These are phyloP conservation scores for Boleophthalmus pectinirostris DNA, from an alignment of 2,113 vertebrate species.

Conservation along the genomic window DNA sequence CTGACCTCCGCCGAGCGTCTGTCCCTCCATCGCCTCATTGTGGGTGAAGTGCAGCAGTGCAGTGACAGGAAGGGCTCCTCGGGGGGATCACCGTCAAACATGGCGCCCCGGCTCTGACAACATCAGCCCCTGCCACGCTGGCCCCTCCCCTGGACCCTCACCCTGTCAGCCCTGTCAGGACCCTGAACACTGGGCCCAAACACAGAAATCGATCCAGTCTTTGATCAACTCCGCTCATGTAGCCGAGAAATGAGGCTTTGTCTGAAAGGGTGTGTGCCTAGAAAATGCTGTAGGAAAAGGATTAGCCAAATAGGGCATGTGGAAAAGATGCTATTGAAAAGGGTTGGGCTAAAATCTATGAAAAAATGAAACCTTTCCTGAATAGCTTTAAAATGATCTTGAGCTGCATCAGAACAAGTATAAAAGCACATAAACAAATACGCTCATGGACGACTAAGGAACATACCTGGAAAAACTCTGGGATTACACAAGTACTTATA, in stretches of 20 bases:
- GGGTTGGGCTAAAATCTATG: too few relatives aligned
- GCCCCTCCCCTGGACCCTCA: constrained; percentile 62
- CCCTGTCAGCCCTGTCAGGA: constrained; percentile 65
- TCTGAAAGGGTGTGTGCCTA: background rate
- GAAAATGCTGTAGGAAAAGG: too few relatives aligned
- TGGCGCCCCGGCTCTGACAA: constrained; percentile 69
- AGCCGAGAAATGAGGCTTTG: background rate
- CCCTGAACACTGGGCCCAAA: background rate
- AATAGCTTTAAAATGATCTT: too few relatives aligned
- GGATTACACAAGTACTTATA: too few relatives aligned
- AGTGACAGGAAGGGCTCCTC: constrained; percentile 83
- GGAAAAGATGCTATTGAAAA: too few relatives aligned
- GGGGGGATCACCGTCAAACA: constrained; percentile 74
- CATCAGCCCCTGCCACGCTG: constrained; percentile 47
- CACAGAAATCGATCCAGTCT: background rate
- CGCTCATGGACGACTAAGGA: too few relatives aligned
- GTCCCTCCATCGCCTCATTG: constrained; percentile 74
- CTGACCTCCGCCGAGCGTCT: constrained; percentile 74
- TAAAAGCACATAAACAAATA: too few relatives aligned
- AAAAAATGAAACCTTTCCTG: too few relatives aligned
- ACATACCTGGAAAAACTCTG: too few relatives aligned
- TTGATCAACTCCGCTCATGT: background rate
- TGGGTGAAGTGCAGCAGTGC: constrained; percentile 64
- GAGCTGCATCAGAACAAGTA: too few relatives aligned
- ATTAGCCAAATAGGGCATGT: too few relatives aligned